Base-by-base conservation (phyloP, 1,140 invertebrate species). In the Galleria mellonella region DNA sequence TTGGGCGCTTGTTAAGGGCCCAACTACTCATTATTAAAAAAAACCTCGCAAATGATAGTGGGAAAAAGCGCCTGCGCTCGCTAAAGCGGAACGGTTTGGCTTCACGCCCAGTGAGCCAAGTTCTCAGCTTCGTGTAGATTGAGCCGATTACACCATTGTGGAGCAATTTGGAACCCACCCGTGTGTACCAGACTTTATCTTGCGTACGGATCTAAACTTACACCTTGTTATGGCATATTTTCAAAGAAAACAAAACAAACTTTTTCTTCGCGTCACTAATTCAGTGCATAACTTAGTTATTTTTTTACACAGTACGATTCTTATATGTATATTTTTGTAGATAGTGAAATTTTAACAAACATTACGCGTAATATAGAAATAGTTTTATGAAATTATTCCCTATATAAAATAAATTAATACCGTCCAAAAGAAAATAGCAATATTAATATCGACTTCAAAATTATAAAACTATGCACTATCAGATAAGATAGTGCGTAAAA, bases 1-100 rank as follows among this genome's bases (percentile, higher is more conserved):
- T 43, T 42, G 54, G 53, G 54, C 56, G 43, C 48, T 37, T 39
- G 49, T 59, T 62, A 65, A 74, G 61, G 56, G 58, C 43, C 37
- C 50, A 14, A 44, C 47, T 47, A 62, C 56, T 72, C 57, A 55
- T 68, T 69, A 70, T 46, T 37, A 50, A 57, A 54, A 56, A 66
- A 61, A 48, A 61, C 47, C 47, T 48, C 43, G 50, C 37, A 51
- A 51, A 55, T 57, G 51, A 69, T 53, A 72, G 69, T 77, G 73
- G 72, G 76, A 81, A 81, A 72, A 75, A 61, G 63, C 47, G 64
- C 55, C 48, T 55, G 72, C 13, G 50, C 30, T 49, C 59, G 67
- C 41, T 59, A 60, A 72, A 50, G 75, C 72, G 69, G 61, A 73
- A 81, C 76, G 60, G 51, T 60, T 55, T 64, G 56, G 58, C 71